Conservation (phyloP, 2,888 invertebrate species). For the Eilema griseolum region DNA sequence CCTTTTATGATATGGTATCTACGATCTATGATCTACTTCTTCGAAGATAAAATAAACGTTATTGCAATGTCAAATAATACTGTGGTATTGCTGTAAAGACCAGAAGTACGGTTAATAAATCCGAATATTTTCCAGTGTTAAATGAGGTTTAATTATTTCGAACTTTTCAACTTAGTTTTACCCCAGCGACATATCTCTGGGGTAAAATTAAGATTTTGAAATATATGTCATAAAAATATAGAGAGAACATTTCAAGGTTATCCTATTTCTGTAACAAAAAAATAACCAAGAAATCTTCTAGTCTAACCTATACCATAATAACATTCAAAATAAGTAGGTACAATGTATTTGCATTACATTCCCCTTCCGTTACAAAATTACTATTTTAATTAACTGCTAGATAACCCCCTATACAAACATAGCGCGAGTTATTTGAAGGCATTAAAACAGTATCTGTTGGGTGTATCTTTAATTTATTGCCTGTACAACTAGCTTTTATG, state of each 20-base stretch:
- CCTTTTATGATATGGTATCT: background rate
- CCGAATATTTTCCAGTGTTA: no score
- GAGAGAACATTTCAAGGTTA: no score
- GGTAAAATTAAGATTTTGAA: no score
- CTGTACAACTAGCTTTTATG: slow-evolving; percentile 20
- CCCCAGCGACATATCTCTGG: no score
- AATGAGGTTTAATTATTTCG: no score
- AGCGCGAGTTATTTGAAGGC: slow-evolving; percentile 47
- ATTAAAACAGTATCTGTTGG: slow-evolving; percentile 57
- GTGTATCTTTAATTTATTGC: slow-evolving; percentile 59
- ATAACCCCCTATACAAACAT: slow-evolving; percentile 32
- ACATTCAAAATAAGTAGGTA: background rate
- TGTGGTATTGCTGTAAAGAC: no score
- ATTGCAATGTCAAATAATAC: no score
- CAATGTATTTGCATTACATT: background rate
- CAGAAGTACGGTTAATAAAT: no score
- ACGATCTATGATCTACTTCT: background rate
- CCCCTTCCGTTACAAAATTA: background rate
- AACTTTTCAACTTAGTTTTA: no score
- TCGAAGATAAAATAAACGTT: background rate
- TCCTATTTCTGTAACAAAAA: background rate
- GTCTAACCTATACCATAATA: background rate
- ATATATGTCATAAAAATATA: no score
- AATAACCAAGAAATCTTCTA: background rate
- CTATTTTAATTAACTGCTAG: slow-evolving; percentile 21